Evolutionary conservation across 2,797 vertebrate species (phyloP).

Genomic region (Sebastes taczanowskii): DNA sequence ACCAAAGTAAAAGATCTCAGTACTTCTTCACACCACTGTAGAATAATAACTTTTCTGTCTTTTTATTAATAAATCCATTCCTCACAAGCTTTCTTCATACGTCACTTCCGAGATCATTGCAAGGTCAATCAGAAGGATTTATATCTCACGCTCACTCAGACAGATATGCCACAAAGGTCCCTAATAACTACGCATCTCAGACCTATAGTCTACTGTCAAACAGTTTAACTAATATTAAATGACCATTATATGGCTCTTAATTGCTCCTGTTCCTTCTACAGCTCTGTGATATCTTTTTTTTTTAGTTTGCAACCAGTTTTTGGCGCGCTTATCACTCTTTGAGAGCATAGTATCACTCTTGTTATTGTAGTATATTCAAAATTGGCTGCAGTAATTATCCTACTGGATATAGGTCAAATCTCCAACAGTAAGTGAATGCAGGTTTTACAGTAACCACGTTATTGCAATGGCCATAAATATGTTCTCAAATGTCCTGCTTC

Average conservation of each 20-base stretch:
- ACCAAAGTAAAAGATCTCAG: too few species aligned
- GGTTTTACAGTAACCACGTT: neutral
- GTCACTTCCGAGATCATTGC: neutral
- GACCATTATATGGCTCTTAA: neutral
- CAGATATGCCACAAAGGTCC: neutral
- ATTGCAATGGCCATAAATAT: neutral
- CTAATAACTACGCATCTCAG: neutral
- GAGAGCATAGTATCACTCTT: neutral
- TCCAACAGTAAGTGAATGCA: neutral
- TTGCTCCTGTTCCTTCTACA: neutral
- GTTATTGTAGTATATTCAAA: neutral
- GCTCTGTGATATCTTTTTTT: too few species aligned
- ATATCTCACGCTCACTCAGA: neutral
- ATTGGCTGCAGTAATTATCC: neutral
- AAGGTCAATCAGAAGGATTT: neutral
- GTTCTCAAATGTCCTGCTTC: neutral
- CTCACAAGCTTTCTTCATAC: neutral
- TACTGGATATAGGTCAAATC: neutral
- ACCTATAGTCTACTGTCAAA: neutral
- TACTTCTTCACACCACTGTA: too few species aligned
- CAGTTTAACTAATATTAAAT: neutral
- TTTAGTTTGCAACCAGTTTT: neutral
- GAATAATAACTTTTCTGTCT: neutral
- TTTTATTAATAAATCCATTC: neutral
- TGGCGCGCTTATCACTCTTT: neutral